Percentiles rank a stretch among this genome's conserved stretches.
Evolutionary conservation across 2,113 vertebrate genomes (phyloP).

Genomic region (Chlorodrepanis virens): DNA sequence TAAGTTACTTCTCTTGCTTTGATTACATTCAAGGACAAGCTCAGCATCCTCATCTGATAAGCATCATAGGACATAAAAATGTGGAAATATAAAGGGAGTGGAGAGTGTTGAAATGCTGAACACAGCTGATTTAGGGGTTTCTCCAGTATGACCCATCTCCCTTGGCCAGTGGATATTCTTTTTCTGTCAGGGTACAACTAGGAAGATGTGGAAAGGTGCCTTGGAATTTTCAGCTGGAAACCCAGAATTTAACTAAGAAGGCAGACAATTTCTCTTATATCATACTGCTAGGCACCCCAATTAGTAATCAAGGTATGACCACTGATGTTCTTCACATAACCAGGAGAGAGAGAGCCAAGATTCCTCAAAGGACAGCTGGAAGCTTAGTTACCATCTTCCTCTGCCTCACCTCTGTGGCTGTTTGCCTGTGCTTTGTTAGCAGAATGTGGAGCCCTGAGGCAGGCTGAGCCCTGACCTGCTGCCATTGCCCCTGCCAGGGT

Average conservation of each 20-base stretch:
- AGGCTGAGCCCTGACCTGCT: background rate
- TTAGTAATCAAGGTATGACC: background rate
- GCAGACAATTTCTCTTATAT: background rate
- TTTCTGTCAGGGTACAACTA: background rate
- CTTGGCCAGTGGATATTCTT: background rate
- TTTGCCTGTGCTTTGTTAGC: background rate
- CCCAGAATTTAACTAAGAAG: background rate
- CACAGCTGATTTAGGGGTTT: background rate
- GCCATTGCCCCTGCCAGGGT: background rate
- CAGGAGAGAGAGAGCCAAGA: background rate
- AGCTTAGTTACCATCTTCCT: background rate
- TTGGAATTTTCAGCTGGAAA: background rate
- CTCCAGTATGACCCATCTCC: background rate
- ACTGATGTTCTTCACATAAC: background rate
- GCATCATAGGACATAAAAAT: background rate
- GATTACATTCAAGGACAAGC: background rate
- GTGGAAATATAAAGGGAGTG: background rate
- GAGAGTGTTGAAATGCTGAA: background rate
- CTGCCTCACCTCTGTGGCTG: background rate
- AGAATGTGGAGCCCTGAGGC: fast-evolving
- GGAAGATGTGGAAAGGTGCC: background rate
- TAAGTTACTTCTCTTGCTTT: background rate
- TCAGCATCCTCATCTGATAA: fast-evolving
- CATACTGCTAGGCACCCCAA: background rate
- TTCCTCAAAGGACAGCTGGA: background rate